Evolutionary conservation across 2,797 vertebrate genomes (phyloP).

Genomic region (Tiaroga cobitis): DNA sequence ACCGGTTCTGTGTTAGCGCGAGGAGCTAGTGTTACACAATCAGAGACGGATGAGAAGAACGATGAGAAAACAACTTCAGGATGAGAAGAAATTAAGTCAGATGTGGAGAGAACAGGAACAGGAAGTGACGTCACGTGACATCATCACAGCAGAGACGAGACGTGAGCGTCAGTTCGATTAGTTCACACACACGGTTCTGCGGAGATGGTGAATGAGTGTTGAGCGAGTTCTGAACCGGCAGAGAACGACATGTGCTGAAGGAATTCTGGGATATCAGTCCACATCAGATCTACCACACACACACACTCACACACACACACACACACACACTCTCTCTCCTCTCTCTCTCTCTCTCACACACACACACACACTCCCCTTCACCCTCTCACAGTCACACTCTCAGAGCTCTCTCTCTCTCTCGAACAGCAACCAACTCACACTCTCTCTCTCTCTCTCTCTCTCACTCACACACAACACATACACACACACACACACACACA

Average conservation of each 20-base stretch:
- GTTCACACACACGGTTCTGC: not conserved
- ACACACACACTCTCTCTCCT: not conserved
- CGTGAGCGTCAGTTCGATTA: not conserved
- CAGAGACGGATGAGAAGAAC: no score
- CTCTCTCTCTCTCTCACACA: not conserved
- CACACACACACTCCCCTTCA: no score
- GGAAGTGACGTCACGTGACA: not conserved
- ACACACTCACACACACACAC: not conserved
- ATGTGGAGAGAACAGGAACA: not conserved
- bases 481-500: no score
- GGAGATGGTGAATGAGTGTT: not conserved
- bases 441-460: no score
- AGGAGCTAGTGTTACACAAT: not conserved
- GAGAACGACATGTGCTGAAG: not conserved
- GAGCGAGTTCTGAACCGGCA: not conserved
- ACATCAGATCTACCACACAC: not conserved
- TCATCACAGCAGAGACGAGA: not conserved
- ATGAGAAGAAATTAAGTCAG: not conserved
- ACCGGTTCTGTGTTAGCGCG: not conserved
- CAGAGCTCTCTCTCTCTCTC: no score
- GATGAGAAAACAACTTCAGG: not conserved
- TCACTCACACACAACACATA: no score
- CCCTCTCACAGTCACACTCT: no score
- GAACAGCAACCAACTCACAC: no score
- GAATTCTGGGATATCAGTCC: constrained; percentile 1